phyloP scores from a whole-genome alignment of 2,888 invertebrate genomes.

The Anthoptus insignis region DNA sequence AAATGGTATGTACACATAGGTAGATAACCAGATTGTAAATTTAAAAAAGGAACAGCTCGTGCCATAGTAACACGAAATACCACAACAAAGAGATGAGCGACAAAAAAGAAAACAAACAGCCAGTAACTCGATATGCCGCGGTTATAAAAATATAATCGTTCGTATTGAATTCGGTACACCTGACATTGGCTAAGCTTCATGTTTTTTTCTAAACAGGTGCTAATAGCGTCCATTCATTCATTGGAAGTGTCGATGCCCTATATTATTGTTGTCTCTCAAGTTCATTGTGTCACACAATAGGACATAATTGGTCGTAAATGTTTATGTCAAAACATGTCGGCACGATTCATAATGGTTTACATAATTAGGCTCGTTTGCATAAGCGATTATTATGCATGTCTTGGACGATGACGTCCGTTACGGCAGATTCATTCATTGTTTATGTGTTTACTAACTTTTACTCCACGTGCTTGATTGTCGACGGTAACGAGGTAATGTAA shows the following conservation, averaged over 20 bases:
- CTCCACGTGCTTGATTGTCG: conserved; percentile 81
- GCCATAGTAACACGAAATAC: conserved; percentile 47
- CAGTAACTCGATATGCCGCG: conserved; percentile 53
- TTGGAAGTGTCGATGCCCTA: conserved; percentile 79
- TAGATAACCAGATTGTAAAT: background rate
- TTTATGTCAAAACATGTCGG: conserved; percentile 80
- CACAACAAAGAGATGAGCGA: conserved; percentile 50
- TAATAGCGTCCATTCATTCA: conserved; percentile 62
- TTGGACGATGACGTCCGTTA: conserved; percentile 76
- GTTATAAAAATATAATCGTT: conserved; percentile 67
- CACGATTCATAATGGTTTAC: conserved; percentile 78
- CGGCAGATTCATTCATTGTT: conserved; percentile 82
- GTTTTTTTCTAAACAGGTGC: conserved; percentile 81
- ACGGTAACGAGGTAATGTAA: conserved; percentile 66
- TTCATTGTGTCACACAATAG: conserved; percentile 82
- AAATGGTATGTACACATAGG: too few relatives aligned
- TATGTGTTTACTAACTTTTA: conserved; percentile 80
- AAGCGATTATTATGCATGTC: conserved; percentile 84
- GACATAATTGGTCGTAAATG: conserved; percentile 80
- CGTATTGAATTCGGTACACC: conserved; percentile 74
- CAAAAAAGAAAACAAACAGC: conserved; percentile 57
- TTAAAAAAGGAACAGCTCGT: conserved; percentile 32
- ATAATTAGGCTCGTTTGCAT: conserved; percentile 84
- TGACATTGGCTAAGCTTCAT: conserved; percentile 63
- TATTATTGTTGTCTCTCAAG: conserved; percentile 82